Base-by-base conservation (phyloP, 23 tunicate genomes). In the Diplosoma virens region DNA sequence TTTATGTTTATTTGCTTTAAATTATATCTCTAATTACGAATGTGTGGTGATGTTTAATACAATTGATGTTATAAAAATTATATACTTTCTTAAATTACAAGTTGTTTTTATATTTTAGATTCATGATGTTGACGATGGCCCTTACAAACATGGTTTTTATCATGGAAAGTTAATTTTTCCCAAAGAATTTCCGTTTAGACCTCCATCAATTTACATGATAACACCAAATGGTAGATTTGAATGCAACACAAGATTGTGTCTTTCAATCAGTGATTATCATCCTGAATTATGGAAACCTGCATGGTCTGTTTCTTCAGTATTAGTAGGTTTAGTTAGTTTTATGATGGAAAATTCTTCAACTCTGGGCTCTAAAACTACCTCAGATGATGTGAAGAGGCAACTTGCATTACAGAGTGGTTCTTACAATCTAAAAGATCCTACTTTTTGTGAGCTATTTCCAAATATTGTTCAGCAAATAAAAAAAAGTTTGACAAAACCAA, bases 251-350 rank as follows among this genome's bases (percentile, higher is more conserved):
- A 35, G 83, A 20, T 35, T 79, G 34, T 79, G 83, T 33, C 78
- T 84, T n/a, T 84, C 89, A 16, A 84, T 84, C 28, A 61, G 77
- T 32, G 89, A 84, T 30, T 84, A 37, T 50, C 89, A 84, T 66
- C 89, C 89, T 1, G 89, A 84, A 24, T 32, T 79, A 3, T 84
- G 89, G 89, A 84, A 78, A 23, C 89, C 89, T 2, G 53, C 76
- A 2, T 84, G 89, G 89, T 46, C 89, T 2, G 89, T 84, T 3
- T 59, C 81, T 16, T 33, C 89, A n/a, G 67, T 84, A 2, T 30
- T 84, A 31, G 66, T 46, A 35, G 87, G 87, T 14, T 36, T 77
- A 20, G 25, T n/a, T 1, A 78, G 84, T 45, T 81, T 81, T 73
- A 81, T 81, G 86, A 22, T 76, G 24, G 86, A 81, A 29, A 61